A percentile compares a stretch with the other conserved stretches of the same genome.
Conservation (phyloP, 2,888 invertebrate genomes). For the Synanthedon tipuliformis region DNA sequence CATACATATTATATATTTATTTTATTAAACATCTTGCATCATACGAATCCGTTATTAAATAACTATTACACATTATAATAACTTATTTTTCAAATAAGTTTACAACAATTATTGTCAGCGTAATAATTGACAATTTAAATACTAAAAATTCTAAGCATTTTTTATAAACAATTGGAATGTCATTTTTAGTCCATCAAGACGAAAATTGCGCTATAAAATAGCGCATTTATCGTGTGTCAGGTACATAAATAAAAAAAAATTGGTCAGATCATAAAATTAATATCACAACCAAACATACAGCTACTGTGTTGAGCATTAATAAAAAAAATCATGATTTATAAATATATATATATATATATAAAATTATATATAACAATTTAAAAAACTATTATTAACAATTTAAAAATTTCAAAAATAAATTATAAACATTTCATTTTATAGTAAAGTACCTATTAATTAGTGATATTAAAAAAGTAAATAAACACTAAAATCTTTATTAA, state of each 20-base stretch:
- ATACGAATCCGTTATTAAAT: not conserved
- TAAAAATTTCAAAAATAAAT: too few species aligned
- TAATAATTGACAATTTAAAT: slow-evolving; percentile 3
- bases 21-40: not conserved
- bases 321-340: too few species aligned
- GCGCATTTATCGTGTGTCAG: not conserved
- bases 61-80: not conserved
- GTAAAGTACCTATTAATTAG: too few species aligned
- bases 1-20: not conserved
- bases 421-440: too few species aligned
- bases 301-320: too few species aligned
- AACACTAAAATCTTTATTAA: too few species aligned
- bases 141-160: slow-evolving; percentile 4
- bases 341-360: too few species aligned
- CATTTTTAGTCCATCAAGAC: not conserved
- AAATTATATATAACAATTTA: too few species aligned
- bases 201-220: not conserved
- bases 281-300: slow-evolving; percentile 2
- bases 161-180: not conserved
- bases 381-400: too few species aligned
- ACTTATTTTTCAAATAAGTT: not conserved
- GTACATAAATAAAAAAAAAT: not conserved
- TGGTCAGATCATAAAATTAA: not conserved
- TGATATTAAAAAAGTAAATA: too few species aligned
- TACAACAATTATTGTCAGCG: slow-evolving; percentile 4